Evolutionary conservation across 2,888 invertebrate genomes (phyloP).

Genomic region (Drosophila lutescens): DNA sequence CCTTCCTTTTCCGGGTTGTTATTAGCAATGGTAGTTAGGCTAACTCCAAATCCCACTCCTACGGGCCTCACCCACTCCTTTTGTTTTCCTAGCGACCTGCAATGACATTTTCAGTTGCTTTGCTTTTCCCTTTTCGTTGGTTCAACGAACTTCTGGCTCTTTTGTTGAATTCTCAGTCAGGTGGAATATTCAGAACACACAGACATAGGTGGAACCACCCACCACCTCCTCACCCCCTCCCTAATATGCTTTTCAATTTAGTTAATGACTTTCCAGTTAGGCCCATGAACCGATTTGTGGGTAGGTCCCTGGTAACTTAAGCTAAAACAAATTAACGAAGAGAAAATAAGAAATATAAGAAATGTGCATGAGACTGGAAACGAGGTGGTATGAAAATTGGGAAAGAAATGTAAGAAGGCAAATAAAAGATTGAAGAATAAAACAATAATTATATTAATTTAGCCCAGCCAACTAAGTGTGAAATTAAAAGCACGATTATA

Average conservation of each 20-base stretch:
- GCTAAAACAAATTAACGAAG: slow-evolving; percentile 16
- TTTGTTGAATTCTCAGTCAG: slow-evolving; percentile 39
- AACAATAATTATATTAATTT: slow-evolving; percentile 53
- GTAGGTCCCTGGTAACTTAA: slow-evolving; percentile 8
- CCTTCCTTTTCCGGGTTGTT: slow-evolving; percentile 45
- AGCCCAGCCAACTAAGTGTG: slow-evolving; percentile 17
- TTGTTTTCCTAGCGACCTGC: slow-evolving; percentile 22
- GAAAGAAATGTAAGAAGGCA: slow-evolving; percentile 18
- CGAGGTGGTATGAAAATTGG: slow-evolving; percentile 17
- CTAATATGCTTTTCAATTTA: slow-evolving; percentile 71
- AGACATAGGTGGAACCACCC: slow-evolving; percentile 8
- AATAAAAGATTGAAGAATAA: slow-evolving; percentile 24
- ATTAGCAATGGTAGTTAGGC: slow-evolving; percentile 63
- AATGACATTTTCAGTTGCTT: slow-evolving; percentile 33
- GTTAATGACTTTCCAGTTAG: slow-evolving; percentile 66
- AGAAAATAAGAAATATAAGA: slow-evolving; percentile 12
- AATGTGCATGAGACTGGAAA: slow-evolving; percentile 62
- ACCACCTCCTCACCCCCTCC: slow-evolving; percentile 6
- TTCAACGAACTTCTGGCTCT: slow-evolving; percentile 63
- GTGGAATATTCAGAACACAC: slow-evolving; percentile 39
- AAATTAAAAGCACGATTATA: slow-evolving; percentile 7
- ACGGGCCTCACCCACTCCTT: slow-evolving; percentile 6
- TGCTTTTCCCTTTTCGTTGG: slow-evolving; percentile 43
- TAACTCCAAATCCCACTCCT: slow-evolving; percentile 4
- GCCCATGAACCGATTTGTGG: slow-evolving; percentile 26